Conservation (phyloP, 2,113 vertebrate species). For the Toxotes chatareus region DNA sequence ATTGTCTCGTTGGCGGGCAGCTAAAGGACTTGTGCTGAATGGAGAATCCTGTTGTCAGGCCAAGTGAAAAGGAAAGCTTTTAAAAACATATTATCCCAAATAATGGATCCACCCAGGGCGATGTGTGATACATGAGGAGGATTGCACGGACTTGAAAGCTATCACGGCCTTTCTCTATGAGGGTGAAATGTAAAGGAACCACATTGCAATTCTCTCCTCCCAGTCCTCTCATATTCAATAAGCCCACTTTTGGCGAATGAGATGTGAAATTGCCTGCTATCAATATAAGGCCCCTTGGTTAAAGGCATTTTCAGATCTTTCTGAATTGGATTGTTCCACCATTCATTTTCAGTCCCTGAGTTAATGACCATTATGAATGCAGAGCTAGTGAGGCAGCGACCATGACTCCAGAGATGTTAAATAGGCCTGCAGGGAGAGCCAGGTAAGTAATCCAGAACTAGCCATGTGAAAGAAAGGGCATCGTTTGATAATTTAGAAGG, state of each 20-base stretch:
- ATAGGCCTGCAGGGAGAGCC: constrained; percentile 60
- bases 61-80: constrained; percentile 63
- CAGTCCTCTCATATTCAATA: constrained; percentile 78
- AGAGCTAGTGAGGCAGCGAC: constrained; percentile 59
- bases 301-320: constrained; percentile 75
- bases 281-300: constrained; percentile 69
- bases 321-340: constrained; percentile 79
- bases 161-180: constrained; percentile 51
- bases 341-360: constrained; percentile 69
- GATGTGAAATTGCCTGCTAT: constrained; percentile 82
- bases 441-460: constrained; percentile 67
- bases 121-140: constrained; percentile 57
- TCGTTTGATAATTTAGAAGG: constrained; percentile 58
- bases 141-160: constrained; percentile 56
- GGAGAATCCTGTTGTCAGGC: constrained; percentile 60
- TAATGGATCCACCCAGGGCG: constrained; percentile 66
- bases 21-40: constrained; percentile 66
- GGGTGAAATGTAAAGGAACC: constrained; percentile 73
- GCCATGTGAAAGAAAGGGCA: constrained; percentile 65
- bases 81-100: constrained; percentile 74
- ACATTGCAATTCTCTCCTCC: constrained; percentile 64
- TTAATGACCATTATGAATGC: constrained; percentile 82
- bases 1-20: constrained; percentile 53
- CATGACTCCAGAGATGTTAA: constrained; percentile 69
- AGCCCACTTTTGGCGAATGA: constrained; percentile 76